Evolutionary conservation across 2,888 invertebrate genomes (phyloP).

Genomic region (Polydrusus tereticollis): DNA sequence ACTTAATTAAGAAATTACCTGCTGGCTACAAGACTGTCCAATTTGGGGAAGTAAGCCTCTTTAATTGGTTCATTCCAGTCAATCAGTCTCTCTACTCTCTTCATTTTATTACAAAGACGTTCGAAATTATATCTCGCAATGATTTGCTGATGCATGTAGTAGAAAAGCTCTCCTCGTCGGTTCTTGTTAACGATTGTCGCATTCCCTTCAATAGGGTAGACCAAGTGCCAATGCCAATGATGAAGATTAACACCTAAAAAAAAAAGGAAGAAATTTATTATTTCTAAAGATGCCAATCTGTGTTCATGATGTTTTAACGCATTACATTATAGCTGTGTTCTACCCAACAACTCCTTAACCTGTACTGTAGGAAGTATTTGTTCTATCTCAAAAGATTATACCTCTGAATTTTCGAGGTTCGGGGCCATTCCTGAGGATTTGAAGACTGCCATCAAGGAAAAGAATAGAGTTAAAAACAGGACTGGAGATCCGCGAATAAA

Average conservation of each 20-base stretch:
- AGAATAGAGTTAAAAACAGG: too few relatives aligned
- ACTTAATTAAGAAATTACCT: too few relatives aligned
- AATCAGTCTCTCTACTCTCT: slow-evolving; percentile 73
- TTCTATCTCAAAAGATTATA: too few relatives aligned
- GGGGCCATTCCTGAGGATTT: too few relatives aligned
- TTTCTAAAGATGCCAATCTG: neutral
- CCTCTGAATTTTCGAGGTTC: too few relatives aligned
- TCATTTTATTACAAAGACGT: slow-evolving; percentile 79
- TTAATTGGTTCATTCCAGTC: slow-evolving; percentile 78
- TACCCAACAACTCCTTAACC: too few relatives aligned
- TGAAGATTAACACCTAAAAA: slow-evolving; percentile 78
- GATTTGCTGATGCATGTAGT: slow-evolving; percentile 83
- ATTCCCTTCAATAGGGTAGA: slow-evolving; percentile 82
- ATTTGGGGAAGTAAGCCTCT: slow-evolving; percentile 87
- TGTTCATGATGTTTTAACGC: too few relatives aligned
- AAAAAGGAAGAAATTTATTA: too few relatives aligned
- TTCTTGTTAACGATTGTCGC: slow-evolving; percentile 78
- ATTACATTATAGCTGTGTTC: too few relatives aligned
- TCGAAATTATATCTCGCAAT: slow-evolving; percentile 74
- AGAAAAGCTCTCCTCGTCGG: slow-evolving; percentile 83
- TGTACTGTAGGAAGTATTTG: too few relatives aligned
- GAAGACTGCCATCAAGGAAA: too few relatives aligned
- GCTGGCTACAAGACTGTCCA: slow-evolving; percentile 72
- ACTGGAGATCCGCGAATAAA: too few relatives aligned
- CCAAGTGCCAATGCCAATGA: slow-evolving; percentile 94